These are phyloP conservation scores for Sthenelais limicola DNA, from an alignment of 2,888 invertebrate species.

Conservation along the genomic window DNA sequence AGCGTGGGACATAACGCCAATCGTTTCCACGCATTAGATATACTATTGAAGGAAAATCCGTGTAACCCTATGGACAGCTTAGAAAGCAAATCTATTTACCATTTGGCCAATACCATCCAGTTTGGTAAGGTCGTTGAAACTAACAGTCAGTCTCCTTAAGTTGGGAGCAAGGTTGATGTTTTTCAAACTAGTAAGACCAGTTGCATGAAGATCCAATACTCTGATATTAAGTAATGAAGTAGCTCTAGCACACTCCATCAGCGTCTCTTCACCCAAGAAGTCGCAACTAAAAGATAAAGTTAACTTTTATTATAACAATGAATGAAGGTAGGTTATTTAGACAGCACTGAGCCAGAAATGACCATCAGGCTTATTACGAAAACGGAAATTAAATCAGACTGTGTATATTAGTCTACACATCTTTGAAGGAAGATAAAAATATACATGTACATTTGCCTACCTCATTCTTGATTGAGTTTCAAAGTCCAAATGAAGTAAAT, in stretches of 20 bases:
- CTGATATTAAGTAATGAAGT: conserved; percentile 59
- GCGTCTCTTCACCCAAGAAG: conserved; percentile 61
- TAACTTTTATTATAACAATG: too few relatives aligned
- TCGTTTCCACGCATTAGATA: too few relatives aligned
- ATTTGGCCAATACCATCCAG: conserved; percentile 67
- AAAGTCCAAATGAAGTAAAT: conserved; percentile 65
- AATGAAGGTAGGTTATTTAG: too few relatives aligned
- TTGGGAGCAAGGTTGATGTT: conserved; percentile 57
- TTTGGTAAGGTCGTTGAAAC: conserved; percentile 69
- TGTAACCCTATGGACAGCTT: not conserved
- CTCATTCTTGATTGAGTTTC: conserved; percentile 59
- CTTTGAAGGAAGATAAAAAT: not conserved
- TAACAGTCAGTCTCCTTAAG: conserved; percentile 65
- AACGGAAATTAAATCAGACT: not conserved
- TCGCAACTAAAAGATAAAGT: too few relatives aligned
- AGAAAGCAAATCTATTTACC: conserved; percentile 56
- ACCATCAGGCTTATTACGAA: too few relatives aligned
- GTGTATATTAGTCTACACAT: not conserved
- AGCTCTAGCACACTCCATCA: conserved; percentile 58
- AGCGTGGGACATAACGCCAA: too few relatives aligned
- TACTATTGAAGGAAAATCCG: too few relatives aligned
- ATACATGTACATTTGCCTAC: conserved; percentile 45
- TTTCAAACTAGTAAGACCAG: conserved; percentile 60
- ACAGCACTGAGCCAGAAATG: too few relatives aligned
- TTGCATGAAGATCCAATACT: conserved; percentile 67